Base-by-base conservation (phyloP, 2,113 vertebrate species). In the Terrapene triunguis region DNA sequence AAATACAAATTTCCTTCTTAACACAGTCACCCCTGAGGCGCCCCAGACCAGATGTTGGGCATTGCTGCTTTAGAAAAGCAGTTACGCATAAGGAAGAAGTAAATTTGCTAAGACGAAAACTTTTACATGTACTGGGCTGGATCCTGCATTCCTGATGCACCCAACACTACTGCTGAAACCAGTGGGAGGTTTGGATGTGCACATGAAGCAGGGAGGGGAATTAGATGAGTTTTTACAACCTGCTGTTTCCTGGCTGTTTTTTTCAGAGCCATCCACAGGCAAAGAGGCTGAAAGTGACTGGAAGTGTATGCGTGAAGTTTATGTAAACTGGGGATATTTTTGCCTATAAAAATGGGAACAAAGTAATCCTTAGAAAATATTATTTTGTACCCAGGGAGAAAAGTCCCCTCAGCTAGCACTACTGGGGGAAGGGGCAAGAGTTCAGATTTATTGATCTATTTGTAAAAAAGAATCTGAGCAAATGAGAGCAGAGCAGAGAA, bases 101-200 rank as follows among this genome's bases (percentile, higher is more conserved):
- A 25, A 53, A 0, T 3, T 3, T 53, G 65, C 19, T n/a, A 72
- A 55, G 82, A 47, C 7, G 3, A 24, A 11, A 79, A 14, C 80
- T 83, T 53, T n/a, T 14, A 25, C 53, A 47, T 13, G 48, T 1
- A 10, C 82, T 53, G 5, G 12, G 6, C 4, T 21, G 62, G 50
- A 74, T 51, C 3, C 29, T 72, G 1, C 4, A 6, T 0, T 48
- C 5, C 0, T 1, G 5, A 72, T 38, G n/a, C n/a, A 22, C 65
- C 8, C 35, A n/a, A 17, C 16, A 22, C 65, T 72, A 22, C 19
- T 22, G 19, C n/a, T 72, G 65, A 72, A 72, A 72, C 35, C 65
- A 22, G 65, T 19, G 19, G n/a, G 3, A 7, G 53, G 6, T 14
- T 16, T 82, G 1, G 32, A 55, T 69, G 2, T 0, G 22, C 57